phyloP scores from a whole-genome alignment of 2,888 invertebrate genomes.

The Plemyria rubiginata region DNA sequence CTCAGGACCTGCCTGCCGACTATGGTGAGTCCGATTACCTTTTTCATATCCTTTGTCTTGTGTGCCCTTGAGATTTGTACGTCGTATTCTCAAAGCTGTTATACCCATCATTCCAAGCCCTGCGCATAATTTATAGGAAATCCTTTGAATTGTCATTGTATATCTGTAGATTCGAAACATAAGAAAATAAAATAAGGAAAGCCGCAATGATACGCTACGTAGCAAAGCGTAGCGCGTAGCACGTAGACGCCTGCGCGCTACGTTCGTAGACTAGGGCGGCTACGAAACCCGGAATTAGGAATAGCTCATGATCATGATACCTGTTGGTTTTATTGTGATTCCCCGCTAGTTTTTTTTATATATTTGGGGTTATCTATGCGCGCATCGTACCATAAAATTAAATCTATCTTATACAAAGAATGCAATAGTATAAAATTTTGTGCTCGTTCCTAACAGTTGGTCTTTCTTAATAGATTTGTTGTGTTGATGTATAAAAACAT shows the following conservation, averaged over 20 bases:
- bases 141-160: too few relatives aligned
- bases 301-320: constrained; percentile 51
- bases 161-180: constrained; percentile 28
- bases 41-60: constrained; percentile 42
- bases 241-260: constrained; percentile 80
- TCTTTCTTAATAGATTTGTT: not conserved
- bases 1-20: constrained; percentile 88
- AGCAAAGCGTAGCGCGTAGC: constrained; percentile 68
- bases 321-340: constrained; percentile 53
- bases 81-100: constrained; percentile 16
- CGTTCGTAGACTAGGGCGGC: constrained; percentile 58
- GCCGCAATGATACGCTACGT: constrained; percentile 52
- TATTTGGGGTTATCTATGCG: not conserved
- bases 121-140: not conserved
- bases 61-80: constrained; percentile 42
- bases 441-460: not conserved
- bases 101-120: not conserved
- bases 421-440: not conserved
- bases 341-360: not conserved
- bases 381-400: not conserved
- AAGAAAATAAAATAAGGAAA: constrained; percentile 42
- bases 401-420: too few relatives aligned
- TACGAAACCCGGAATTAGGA: constrained; percentile 39
- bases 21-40: constrained; percentile 82
- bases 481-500: not conserved